Evolutionary conservation across 2,113 vertebrate species (phyloP), one percentile per base, ranked within the genome.

Genomic region (Ptilorrhoa leucosticta): DNA sequence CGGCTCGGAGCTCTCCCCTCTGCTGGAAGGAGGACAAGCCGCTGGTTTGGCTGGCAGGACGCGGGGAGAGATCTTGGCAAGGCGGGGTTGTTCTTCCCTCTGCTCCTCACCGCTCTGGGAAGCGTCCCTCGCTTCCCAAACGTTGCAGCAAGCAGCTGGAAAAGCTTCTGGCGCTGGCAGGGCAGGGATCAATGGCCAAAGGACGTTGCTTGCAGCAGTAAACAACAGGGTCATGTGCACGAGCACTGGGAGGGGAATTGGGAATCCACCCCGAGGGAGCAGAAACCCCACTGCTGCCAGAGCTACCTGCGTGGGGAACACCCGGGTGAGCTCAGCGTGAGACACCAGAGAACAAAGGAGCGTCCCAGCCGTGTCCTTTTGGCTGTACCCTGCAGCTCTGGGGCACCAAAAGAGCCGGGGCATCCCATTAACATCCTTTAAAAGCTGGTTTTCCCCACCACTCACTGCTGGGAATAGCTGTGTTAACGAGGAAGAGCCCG

Each of bases 71-170:
- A 4, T n/a, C 48, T 48, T 79, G 88, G 81, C 87, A 85, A 3
- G 3, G 0, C 0, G 1, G 35, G 7, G 10, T 2, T 11, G 15
- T 8, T 37, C 54, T n/a, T 57, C 73, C 60, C 51, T 66, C 51
- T 27, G 61, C 39, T 71, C 65, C 78, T 53, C 73, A 7, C 47
- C 6, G 5, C 4, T 22, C 3, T 6, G 16, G 31, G 87, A 2
- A 35, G 40, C 0, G 9, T 58, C 40, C 4, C 57, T 68, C 3
- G 0, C 27, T 37, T 78, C 60, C 70, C 10, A 8, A 19, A 11
- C 18, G 33, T 28, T 31, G 69, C 80, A 90, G n/a, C 9, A 2
- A 88, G 23, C 40, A 68, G 73, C 85, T 79, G 82, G 44, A 30
- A 76, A 47, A 70, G 53, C 37, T 28, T 10, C 88, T 56, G 61